Evolutionary conservation across 2,797 vertebrate species (phyloP).

Genomic region (Syndactyla subalaris): DNA sequence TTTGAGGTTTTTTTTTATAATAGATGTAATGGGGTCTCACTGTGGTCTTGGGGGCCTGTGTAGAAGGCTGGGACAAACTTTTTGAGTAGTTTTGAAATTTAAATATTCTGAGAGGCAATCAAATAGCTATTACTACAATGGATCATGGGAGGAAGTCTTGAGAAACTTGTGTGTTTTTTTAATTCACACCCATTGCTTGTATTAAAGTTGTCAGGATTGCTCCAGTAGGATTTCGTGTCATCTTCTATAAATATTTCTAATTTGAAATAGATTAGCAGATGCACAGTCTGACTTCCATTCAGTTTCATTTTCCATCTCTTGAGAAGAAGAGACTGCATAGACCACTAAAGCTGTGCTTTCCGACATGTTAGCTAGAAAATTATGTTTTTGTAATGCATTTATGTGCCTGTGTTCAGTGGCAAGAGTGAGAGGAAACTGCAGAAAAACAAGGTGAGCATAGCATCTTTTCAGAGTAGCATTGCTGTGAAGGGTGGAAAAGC

Average conservation of each 20-base stretch:
- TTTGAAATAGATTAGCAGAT: background rate
- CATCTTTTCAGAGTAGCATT: background rate
- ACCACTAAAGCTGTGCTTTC: background rate
- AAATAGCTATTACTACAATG: background rate
- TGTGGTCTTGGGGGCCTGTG: background rate
- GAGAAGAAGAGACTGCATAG: background rate
- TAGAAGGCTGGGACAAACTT: background rate
- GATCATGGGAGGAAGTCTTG: background rate
- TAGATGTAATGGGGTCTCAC: background rate
- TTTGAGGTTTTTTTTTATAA: rapidly evolving
- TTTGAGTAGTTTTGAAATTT: background rate
- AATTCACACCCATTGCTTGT: background rate
- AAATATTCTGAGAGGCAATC: background rate
- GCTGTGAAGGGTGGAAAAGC: background rate
- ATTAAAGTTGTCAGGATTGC: background rate
- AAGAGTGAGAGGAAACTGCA: background rate
- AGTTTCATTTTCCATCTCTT: background rate
- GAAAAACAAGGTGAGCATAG: background rate
- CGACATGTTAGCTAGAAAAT: background rate
- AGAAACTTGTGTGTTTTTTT: background rate
- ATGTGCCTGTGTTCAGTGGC: background rate
- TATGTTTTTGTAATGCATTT: background rate
- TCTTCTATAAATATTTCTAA: background rate
- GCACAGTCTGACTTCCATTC: background rate
- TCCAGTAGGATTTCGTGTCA: background rate